phyloP scores from a whole-genome alignment of 2,888 invertebrate species.

The Poecilus cupreus region DNA sequence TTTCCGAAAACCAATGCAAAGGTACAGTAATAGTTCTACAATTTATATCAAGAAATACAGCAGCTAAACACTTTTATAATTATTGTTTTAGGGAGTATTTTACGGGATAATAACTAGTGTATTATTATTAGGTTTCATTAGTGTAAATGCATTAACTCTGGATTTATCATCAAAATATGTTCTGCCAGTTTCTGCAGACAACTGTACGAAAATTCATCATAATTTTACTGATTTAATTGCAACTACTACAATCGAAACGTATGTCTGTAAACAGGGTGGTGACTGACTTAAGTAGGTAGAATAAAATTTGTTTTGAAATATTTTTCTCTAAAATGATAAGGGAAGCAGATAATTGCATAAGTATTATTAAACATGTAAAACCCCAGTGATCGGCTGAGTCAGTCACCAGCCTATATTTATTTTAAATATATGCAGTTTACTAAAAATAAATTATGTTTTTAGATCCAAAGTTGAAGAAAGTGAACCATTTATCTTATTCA shows the following conservation, averaged over 20 bases:
- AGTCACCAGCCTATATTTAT: too few relatives aligned
- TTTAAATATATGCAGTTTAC: too few relatives aligned
- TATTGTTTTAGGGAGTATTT: background rate
- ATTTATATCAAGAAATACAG: background rate
- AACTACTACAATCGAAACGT: background rate
- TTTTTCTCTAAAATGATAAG: too few relatives aligned
- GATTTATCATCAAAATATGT: background rate
- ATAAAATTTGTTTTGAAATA: too few relatives aligned
- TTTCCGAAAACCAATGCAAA: background rate
- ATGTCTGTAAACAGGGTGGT: background rate
- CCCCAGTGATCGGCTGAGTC: too few relatives aligned
- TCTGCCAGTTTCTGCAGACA: background rate
- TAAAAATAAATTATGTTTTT: background rate
- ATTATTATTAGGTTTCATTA: background rate
- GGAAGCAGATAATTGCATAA: too few relatives aligned
- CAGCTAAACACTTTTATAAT: background rate
- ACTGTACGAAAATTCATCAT: background rate
- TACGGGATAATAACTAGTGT: background rate
- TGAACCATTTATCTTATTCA: background rate
- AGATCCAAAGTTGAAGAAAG: background rate
- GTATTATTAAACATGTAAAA: background rate
- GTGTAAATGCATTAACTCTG: background rate
- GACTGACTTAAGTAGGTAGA: background rate
- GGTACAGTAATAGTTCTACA: background rate
- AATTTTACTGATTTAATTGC: background rate